Conservation (phyloP, 2,888 invertebrate genomes). For the Leptopterna dolabrata region DNA sequence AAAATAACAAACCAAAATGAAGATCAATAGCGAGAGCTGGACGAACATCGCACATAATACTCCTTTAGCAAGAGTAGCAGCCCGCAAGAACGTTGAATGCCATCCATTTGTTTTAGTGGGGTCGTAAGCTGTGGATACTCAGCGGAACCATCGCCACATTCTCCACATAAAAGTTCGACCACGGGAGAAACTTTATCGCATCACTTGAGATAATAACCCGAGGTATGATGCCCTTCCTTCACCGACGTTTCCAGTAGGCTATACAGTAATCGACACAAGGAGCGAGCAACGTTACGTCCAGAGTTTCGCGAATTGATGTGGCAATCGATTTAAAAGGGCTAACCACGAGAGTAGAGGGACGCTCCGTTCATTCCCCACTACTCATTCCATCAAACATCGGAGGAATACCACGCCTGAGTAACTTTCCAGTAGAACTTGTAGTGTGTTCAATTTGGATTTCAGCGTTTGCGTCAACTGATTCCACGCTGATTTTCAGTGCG, state of each 20-base stretch:
- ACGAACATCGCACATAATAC: background rate
- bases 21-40: too few relatives aligned
- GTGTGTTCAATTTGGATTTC: too few relatives aligned
- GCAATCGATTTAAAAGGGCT: conserved; percentile 8
- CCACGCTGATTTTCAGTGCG: too few relatives aligned
- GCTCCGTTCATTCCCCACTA: background rate
- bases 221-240: background rate
- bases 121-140: conserved; percentile 10
- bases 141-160: background rate
- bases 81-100: background rate
- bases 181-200: background rate
- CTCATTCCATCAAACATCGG: background rate
- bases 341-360: background rate
- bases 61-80: background rate
- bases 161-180: conserved; percentile 16
- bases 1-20: too few relatives aligned
- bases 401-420: background rate
- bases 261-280: conserved; percentile 5
- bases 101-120: background rate
- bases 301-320: background rate
- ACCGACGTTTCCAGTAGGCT: background rate
- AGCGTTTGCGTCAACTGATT: too few relatives aligned
- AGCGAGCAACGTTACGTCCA: too few relatives aligned
- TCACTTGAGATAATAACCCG: conserved; percentile 20
- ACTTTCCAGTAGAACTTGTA: too few relatives aligned